A percentile compares a stretch with the other conserved stretches of the same genome.
phyloP scores from a whole-genome alignment of 2,113 vertebrate genomes.

The Glaucomys volans region DNA sequence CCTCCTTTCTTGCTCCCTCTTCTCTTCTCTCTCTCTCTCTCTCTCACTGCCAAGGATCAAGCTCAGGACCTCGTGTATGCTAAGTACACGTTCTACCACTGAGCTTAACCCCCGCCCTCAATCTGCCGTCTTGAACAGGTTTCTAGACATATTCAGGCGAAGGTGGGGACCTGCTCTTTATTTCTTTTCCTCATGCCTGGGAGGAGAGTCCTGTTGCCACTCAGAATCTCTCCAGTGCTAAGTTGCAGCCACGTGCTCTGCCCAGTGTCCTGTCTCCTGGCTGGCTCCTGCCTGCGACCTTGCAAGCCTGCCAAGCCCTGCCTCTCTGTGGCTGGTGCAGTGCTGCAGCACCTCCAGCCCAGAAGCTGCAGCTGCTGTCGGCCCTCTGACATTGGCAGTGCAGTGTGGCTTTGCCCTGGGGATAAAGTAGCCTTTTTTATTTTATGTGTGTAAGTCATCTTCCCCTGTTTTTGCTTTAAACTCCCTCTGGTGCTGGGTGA shows the following conservation, averaged over 20 bases:
- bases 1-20: too few relatives aligned
- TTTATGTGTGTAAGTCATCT: neutral
- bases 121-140: neutral
- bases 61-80: neutral
- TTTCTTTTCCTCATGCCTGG: accelerated
- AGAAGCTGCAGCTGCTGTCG: neutral
- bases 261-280: neutral
- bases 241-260: accelerated
- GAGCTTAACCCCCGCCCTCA: neutral
- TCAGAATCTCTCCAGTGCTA: accelerated
- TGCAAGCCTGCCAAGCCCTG: neutral
- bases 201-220: accelerated
- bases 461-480: neutral
- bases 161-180: neutral
- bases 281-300: neutral
- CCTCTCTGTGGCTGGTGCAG: neutral
- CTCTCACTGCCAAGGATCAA: neutral
- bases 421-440: neutral
- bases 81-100: neutral
- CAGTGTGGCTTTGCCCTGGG: neutral
- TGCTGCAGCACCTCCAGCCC: neutral
- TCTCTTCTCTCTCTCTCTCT: neutral
- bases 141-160: neutral
- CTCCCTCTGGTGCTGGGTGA: slow-evolving; percentile 52
- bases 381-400: neutral